Evolutionary conservation across 2,888 invertebrate genomes (phyloP).

Genomic region (Lasioglossum morio): DNA sequence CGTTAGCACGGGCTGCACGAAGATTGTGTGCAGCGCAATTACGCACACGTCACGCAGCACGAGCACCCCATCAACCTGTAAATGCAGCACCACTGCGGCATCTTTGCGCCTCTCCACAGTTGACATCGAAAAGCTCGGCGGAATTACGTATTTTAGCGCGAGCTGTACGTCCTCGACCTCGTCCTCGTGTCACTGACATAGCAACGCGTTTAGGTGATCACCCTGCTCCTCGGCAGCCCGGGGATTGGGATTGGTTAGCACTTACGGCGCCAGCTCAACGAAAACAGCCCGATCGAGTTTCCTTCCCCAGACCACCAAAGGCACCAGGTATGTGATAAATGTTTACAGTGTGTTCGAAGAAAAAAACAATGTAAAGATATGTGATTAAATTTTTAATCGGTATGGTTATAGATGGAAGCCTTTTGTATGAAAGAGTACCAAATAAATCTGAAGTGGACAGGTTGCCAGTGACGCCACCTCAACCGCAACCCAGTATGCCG

Average conservation of each 20-base stretch:
- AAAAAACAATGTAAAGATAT: neutral
- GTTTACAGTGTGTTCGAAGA: neutral
- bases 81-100: constrained; percentile 82
- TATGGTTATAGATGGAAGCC: constrained; percentile 89
- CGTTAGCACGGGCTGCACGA: constrained; percentile 95
- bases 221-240: constrained; percentile 83
- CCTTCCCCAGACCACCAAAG: constrained; percentile 96
- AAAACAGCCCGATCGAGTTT: constrained; percentile 92
- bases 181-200: constrained; percentile 88
- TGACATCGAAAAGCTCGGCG: constrained; percentile 78
- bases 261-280: constrained; percentile 91
- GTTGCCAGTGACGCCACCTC: constrained; percentile 85
- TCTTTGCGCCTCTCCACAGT: constrained; percentile 83
- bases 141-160: constrained; percentile 81
- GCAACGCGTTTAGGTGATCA: constrained; percentile 89
- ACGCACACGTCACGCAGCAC: constrained; percentile 93
- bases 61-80: constrained; percentile 90
- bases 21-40: constrained; percentile 93
- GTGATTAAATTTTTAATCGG: neutral
- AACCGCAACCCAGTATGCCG: constrained; percentile 81
- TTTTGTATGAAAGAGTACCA: constrained; percentile 94
- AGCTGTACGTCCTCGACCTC: constrained; percentile 79
- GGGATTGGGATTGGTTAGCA: constrained; percentile 89
- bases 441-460: constrained; percentile 92
- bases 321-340: constrained; percentile 88